Evolutionary conservation across 2,888 invertebrate species (phyloP).

Genomic region (Chrysotoxum bicinctum): DNA sequence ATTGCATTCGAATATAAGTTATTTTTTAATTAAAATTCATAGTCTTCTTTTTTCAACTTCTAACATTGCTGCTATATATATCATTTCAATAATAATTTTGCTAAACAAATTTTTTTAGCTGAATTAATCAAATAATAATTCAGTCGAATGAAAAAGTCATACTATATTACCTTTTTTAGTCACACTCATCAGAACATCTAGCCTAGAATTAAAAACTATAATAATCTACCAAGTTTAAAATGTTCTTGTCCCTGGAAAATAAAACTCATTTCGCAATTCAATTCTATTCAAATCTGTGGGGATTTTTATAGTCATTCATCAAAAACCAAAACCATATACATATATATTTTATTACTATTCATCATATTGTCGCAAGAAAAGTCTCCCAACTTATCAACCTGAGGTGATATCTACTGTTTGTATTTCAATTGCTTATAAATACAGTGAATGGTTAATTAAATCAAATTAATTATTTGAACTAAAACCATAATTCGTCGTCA

Average conservation of each 20-base stretch:
- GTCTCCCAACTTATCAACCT: not conserved
- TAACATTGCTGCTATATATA: no score
- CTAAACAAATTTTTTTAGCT: not conserved
- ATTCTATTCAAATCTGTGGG: not conserved
- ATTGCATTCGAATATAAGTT: no score
- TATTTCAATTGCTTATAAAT: not conserved
- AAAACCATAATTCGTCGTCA: not conserved
- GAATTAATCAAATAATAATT: not conserved
- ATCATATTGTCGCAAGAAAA: not conserved
- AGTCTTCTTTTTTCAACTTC: no score
- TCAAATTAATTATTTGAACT: constrained; percentile 44
- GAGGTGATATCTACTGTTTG: not conserved
- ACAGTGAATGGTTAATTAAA: constrained; percentile 51
- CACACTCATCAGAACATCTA: not conserved
- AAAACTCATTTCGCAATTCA: not conserved
- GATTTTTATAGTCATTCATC: not conserved
- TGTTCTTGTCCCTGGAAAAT: not conserved
- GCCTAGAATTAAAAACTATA: constrained; percentile 2
- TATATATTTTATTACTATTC: not conserved
- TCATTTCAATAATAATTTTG: no score
- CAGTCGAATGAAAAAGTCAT: not conserved
- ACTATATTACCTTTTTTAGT: not conserved
- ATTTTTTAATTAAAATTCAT: no score
- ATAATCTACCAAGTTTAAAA: not conserved
- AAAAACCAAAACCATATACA: not conserved